Conservation (phyloP, 2,888 invertebrate genomes). For the Pterobdella sp. region DNA sequence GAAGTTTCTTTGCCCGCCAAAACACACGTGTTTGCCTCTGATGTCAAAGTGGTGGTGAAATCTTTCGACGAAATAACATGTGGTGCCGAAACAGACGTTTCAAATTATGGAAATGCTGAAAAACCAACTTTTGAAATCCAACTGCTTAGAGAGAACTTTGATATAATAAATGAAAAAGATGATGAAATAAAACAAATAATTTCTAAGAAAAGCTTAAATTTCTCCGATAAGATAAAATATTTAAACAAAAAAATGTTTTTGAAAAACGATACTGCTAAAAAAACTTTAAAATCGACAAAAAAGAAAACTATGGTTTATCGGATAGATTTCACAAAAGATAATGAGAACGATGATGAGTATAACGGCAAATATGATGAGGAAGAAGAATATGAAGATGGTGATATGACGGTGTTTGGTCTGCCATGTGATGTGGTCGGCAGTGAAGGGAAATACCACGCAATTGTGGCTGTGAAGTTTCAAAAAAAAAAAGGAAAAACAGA, state of each 20-base stretch:
- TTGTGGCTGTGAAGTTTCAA: neutral
- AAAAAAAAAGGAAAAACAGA: neutral
- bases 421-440: neutral
- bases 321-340: neutral
- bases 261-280: neutral
- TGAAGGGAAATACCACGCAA: neutral
- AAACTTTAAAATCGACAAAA: neutral
- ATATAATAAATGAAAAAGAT: neutral
- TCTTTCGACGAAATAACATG: neutral
- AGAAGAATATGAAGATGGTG: constrained; percentile 10
- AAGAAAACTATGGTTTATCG: neutral
- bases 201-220: too few relatives aligned
- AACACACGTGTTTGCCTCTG: neutral
- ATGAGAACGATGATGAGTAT: neutral
- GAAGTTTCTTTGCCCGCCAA: neutral
- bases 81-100: neutral
- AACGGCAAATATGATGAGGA: constrained; percentile 11
- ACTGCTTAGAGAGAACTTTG: neutral
- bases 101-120: neutral
- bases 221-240: too few relatives aligned
- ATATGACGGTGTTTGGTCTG: neutral
- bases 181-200: too few relatives aligned
- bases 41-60: neutral
- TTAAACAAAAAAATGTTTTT: too few relatives aligned
- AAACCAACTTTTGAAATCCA: neutral